These are phyloP conservation scores for Gymnobelideus leadbeateri DNA, from an alignment of 2,113 vertebrate species.

Conservation along the genomic window DNA sequence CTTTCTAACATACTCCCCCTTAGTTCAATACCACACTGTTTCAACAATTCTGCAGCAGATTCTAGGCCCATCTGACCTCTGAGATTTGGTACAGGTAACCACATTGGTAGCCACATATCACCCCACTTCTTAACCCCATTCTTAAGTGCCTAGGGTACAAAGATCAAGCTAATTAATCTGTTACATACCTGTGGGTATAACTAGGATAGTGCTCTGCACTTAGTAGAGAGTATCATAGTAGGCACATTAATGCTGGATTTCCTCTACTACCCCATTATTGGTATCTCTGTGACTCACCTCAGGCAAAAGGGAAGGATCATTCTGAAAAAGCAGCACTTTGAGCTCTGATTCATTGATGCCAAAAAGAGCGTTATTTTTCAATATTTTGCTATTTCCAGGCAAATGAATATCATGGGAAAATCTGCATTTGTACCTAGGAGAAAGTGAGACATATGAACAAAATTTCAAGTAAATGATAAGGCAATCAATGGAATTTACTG, in stretches of 20 bases:
- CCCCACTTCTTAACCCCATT: not conserved
- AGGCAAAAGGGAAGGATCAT: conserved; percentile 85
- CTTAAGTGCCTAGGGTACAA: not conserved
- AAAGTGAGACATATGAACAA: conserved; percentile 47
- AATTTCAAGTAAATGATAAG: not conserved
- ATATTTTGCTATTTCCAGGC: conserved; percentile 79
- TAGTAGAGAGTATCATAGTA: not conserved
- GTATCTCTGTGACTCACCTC: conserved; percentile 81
- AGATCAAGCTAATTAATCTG: not conserved
- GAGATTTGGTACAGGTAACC: not conserved
- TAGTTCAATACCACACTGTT: no score
- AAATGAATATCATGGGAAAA: conserved; percentile 82
- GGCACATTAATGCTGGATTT: not conserved
- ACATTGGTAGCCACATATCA: not conserved
- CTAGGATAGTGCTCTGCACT: not conserved
- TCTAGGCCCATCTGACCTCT: not conserved
- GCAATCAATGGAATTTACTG: not conserved
- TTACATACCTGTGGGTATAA: not conserved
- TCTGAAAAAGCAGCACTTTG: conserved; percentile 85
- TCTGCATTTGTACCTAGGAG: conserved; percentile 81
- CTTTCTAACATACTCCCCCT: no score
- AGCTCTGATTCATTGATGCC: conserved; percentile 84
- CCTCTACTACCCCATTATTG: not conserved
- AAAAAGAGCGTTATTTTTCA: conserved; percentile 81
- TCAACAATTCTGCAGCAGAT: not conserved